Base-by-base conservation (phyloP, 2,113 vertebrate species). In the Chascanopsetta lugubris region DNA sequence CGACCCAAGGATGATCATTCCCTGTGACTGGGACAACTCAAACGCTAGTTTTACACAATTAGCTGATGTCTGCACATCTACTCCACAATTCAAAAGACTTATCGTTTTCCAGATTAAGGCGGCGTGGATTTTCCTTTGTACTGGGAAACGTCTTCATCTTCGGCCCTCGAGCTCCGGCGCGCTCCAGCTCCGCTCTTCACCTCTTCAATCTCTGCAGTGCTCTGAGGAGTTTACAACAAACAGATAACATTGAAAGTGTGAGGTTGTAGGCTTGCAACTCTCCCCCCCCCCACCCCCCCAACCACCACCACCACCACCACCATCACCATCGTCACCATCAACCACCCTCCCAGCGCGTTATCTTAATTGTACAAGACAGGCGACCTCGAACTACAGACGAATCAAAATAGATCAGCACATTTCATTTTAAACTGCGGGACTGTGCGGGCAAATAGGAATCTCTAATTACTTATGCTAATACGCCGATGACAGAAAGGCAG, bases 401-500 rank as follows among this genome's bases (percentile, higher is more conserved):
- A 90, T 90, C 85, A 83, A 82, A 82, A 64, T 69, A 86, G 87
- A 91, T 91, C 87, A 87, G 85, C 88, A 76, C 62, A 51, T 89
- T n/a, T 88, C 72, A 74, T 75, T 90, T 91, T 89, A 88, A 88
- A 90, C 82, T 63, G 71, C 5, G 36, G 89, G 60, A 70, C 69
- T 60, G 78, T 75, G 80, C 71, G 53, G 72, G 64, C 80, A 85
- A 84, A 88, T 72, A 80, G 74, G 80, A 89, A 80, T 88, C 82
- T 85, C 80, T 89, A 91, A 91, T 92, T 91, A 90, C 89, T 91
- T 90, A 89, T 91, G 89, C 83, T 90, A 91, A 91, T 90, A 78
- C 26, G 1, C 54, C 17, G 36, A 72, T 53, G 84, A 84, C 68
- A 75, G 76, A 77, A 66, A 68, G 40, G 58, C 68, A 69, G 55